Base-by-base conservation (phyloP, 92 coral and sea anemone genomes). In the Metridium senile region DNA sequence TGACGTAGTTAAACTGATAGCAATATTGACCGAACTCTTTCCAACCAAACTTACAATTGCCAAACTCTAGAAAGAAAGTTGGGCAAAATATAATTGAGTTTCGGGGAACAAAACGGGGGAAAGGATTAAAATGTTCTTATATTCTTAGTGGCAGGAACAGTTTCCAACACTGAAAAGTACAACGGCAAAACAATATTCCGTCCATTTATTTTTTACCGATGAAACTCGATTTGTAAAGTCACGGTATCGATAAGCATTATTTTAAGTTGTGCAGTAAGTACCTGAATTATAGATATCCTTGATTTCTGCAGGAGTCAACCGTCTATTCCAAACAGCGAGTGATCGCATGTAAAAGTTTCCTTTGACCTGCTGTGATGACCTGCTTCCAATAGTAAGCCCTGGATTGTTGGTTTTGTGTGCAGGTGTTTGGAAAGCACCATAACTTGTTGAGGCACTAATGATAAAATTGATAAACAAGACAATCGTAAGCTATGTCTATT, bases 11-110 rank as follows among this genome's bases (percentile, higher is more conserved):
- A 34, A 92, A 87, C 81, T 89, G 92, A 72, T 96, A 96, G 87
- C 99, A 96, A 58, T 84, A 93, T 87, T 85, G 97, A 26, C 99
- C 99, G 46, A 84, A 96, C 62, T 81, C 93, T 58, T 87, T 87
- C 99, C 99, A 96, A 9, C 98, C 91, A 22, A 83, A 76, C 29
- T 78, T 88, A 51, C 99, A 96, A 64, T 66, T 74, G 62, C 99
- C 99, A 72, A 92, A 90, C 70, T 96, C 99, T 96, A 33, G 11
- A 23, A 61, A 11, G 9, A 62, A 27, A 54, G 23, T 54, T 21
- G 3, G 59, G 3, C 23, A 54, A 16, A 54, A 54, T 16, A 9
- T 54, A 6, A 2, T 21, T 13, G 59, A 16, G 59, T 19, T 21
- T n/a, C n/a, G n/a, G n/a, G n/a, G n/a, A n/a, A n/a, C n/a, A n/a